A percentile compares a stretch with the other conserved stretches of the same genome.
Evolutionary conservation across 2,888 invertebrate species (phyloP).

Genomic region (Dynastes hyllus): DNA sequence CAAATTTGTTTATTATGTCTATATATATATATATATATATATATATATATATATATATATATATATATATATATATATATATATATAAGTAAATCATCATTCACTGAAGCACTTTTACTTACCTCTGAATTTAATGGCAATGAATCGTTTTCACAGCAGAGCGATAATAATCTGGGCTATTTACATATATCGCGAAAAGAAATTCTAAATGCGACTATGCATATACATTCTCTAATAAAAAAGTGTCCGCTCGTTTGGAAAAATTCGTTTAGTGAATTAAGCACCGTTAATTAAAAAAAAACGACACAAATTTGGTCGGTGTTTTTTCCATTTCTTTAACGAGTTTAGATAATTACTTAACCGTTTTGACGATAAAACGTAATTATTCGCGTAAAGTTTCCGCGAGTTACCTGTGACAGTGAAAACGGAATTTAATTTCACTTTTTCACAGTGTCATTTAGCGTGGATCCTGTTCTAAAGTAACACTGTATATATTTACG

Average conservation of each 20-base stretch:
- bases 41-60: background rate
- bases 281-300: too few relatives aligned
- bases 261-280: too few relatives aligned
- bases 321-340: too few relatives aligned
- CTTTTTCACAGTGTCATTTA: conserved; percentile 26
- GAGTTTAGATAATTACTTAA: too few relatives aligned
- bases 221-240: too few relatives aligned
- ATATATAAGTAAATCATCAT: background rate
- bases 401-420: background rate
- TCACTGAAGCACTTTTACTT: conserved; percentile 12
- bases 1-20: too few relatives aligned
- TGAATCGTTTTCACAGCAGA: conserved; percentile 1
- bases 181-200: too few relatives aligned
- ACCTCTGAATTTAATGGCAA: background rate
- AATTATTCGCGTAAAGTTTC: background rate
- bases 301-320: too few relatives aligned
- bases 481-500: background rate
- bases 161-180: background rate
- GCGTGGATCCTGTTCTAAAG: conserved; percentile 16
- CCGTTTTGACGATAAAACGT: too few relatives aligned
- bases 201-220: too few relatives aligned
- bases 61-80: background rate
- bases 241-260: too few relatives aligned
- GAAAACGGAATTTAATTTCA: conserved; percentile 36
- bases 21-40: background rate